Evolutionary conservation across 2,797 vertebrate genomes (phyloP).

Genomic region (Erpetoichthys calabaricus): DNA sequence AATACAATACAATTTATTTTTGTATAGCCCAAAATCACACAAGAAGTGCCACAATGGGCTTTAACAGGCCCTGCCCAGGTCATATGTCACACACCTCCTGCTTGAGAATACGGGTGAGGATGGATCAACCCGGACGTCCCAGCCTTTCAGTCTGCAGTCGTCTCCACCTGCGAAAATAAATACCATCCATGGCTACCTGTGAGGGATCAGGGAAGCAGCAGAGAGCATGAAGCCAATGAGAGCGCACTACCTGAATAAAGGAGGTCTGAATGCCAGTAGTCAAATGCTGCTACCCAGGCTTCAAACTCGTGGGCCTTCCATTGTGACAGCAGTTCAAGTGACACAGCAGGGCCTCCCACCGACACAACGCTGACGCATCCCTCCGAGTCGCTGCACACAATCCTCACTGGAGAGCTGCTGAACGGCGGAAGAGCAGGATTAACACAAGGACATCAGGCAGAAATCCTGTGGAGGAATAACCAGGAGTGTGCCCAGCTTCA

Average conservation of each 20-base stretch:
- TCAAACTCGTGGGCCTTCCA: constrained; percentile 88
- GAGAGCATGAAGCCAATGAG: neutral
- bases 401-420: constrained; percentile 47
- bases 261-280: constrained; percentile 78
- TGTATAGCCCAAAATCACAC: too few relatives aligned
- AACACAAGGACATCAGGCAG: neutral
- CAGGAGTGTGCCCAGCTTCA: too few relatives aligned
- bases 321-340: constrained; percentile 41
- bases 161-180: constrained; percentile 64
- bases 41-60: too few relatives aligned
- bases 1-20: too few relatives aligned
- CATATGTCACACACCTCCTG: constrained; percentile 39
- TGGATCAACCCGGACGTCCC: constrained; percentile 64
- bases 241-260: constrained; percentile 70
- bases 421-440: neutral
- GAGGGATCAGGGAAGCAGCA: neutral
- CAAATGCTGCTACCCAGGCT: constrained; percentile 91
- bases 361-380: constrained; percentile 64
- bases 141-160: constrained; percentile 77
- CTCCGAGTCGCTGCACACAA: constrained; percentile 79
- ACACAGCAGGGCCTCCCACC: constrained; percentile 36
- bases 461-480: neutral
- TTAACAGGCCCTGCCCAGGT: too few relatives aligned
- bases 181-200: neutral
- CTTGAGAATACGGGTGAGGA: constrained; percentile 59